Base-by-base conservation (phyloP, 2,888 invertebrate species). In the Dioctria linearis region DNA sequence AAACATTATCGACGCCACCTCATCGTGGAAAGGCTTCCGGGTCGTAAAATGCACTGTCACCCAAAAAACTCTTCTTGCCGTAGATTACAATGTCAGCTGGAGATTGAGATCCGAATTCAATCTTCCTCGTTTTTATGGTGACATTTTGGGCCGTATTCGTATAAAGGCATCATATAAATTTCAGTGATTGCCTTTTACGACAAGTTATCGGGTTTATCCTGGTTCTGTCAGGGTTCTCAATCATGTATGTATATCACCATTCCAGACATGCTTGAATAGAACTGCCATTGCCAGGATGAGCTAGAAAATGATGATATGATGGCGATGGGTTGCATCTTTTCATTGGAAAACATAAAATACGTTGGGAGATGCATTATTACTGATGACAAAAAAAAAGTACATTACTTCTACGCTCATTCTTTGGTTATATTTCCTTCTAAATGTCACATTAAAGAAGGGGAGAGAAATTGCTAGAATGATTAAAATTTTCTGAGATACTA, bases 141-240 rank as follows among this genome's bases (percentile, higher is more conserved):
- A 42, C 8, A 9, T 66, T 66, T 66, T 66, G 66, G 66, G 66
- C 66, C 66, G 43, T 66, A 66, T 43, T 40, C 66, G 43, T 66
- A 66, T 43, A 66, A 66, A 66, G 66, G 66, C 42, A 39, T 13
- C 66, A 66, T 43, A 66, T 66, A 66, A 66, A 66, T 66, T 66
- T 66, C 66, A 66, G 66, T 66, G 66, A 66, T 66, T 66, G 42
- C 66, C 54, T 54, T 54, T 54, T 54, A 54, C 54, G 54, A 54
- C 54, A 54, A 54, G 54, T 54, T 54, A 54, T 54, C 54, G 54
- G 54, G 54, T n/a, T 54, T 54, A 54, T 54, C 54, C 3, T 54
- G 54, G 54, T 54, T 54, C 11, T 54, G 54, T 65, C 65, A 65
- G 65, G 65, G 40, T 39, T 65, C 42, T 65, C 65, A 65, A 65